Evolutionary conservation across 2,888 invertebrate species (phyloP).

Genomic region (Drosophila tripunctata): DNA sequence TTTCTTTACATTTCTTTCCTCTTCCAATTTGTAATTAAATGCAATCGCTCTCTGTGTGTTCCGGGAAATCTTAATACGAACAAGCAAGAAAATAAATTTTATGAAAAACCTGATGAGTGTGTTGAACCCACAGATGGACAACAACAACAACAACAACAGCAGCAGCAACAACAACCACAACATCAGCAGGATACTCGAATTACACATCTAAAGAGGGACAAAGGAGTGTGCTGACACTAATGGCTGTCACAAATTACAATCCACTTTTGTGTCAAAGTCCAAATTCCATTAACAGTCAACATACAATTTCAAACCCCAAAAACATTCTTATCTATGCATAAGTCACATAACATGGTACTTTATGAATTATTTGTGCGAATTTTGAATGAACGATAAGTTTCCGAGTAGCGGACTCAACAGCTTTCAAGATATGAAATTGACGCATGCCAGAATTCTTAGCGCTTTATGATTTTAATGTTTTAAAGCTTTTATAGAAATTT

Average conservation of each 20-base stretch:
- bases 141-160: constrained; percentile 3
- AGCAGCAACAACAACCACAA: constrained; percentile 1
- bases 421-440: neutral
- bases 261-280: constrained; percentile 1
- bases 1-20: constrained; percentile 7
- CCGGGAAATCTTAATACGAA: constrained; percentile 33
- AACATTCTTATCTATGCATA: constrained; percentile 10
- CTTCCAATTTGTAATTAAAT: constrained; percentile 43
- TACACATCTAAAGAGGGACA: constrained; percentile 12
- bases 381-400: neutral
- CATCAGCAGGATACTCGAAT: constrained; percentile 21
- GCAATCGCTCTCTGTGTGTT: constrained; percentile 39
- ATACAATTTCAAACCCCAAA: neutral
- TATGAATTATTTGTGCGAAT: constrained; percentile 2
- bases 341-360: no score
- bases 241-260: constrained; percentile 29
- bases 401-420: neutral
- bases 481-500: neutral
- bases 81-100: constrained; percentile 30
- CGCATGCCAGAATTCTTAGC: neutral
- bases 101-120: constrained; percentile 41
- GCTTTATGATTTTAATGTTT: constrained; percentile 1
- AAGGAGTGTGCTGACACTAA: constrained; percentile 27
- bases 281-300: constrained; percentile 4
- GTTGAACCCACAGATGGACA: constrained; percentile 34